A percentile compares a stretch with the other conserved stretches of the same genome.
These are phyloP conservation scores for Stictonetta naevosa DNA, from an alignment of 2,113 vertebrate species.

Conservation along the genomic window DNA sequence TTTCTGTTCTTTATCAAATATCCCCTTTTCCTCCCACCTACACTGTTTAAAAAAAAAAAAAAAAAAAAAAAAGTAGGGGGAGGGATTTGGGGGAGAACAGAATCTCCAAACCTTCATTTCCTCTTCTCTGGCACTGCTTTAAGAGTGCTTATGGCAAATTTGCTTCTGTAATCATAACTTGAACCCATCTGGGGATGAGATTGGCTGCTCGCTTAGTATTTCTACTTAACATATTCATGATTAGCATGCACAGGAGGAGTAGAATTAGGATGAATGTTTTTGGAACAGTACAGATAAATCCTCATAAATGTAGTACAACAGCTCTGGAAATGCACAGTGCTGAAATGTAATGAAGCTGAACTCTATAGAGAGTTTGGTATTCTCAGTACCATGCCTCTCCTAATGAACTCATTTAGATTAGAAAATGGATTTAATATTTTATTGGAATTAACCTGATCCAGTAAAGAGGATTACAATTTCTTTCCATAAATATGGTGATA, in stretches of 20 bases:
- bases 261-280: constrained; percentile 88
- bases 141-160: constrained; percentile 80
- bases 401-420: constrained; percentile 91
- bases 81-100: not conserved
- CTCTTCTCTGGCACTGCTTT: constrained; percentile 65
- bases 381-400: constrained; percentile 82
- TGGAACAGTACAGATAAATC: constrained; percentile 85
- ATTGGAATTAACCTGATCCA: constrained; percentile 88
- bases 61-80: not conserved
- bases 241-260: constrained; percentile 83
- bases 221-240: constrained; percentile 84
- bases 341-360: constrained; percentile 85
- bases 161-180: constrained; percentile 84
- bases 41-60: not conserved
- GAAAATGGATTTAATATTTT: constrained; percentile 91
- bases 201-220: constrained; percentile 81
- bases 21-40: not conserved
- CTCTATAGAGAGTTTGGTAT: constrained; percentile 84
- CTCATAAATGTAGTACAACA: constrained; percentile 87
- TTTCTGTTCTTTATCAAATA: constrained; percentile 13
- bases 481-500: constrained; percentile 84
- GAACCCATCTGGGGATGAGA: constrained; percentile 81
- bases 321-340: constrained; percentile 80
- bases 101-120: constrained; percentile 64
- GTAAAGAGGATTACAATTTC: constrained; percentile 87